phyloP scores from a whole-genome alignment of 2,888 invertebrate species.

The Brachypalpus laphriformis region DNA sequence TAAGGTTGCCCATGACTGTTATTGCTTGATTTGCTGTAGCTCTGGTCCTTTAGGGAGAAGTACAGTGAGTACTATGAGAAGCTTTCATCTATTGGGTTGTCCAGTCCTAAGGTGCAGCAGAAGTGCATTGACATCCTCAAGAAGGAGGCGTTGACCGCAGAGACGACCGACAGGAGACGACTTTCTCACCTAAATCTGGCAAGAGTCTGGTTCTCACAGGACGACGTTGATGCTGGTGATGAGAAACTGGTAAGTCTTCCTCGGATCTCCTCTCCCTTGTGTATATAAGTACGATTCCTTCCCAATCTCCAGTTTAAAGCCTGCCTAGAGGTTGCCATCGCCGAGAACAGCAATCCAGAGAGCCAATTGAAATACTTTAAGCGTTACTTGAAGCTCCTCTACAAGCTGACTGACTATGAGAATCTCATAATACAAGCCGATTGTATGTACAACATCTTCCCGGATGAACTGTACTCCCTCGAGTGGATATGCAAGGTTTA shows the following conservation, averaged over 20 bases:
- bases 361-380: constrained; percentile 77
- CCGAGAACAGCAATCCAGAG: constrained; percentile 53
- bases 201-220: constrained; percentile 77
- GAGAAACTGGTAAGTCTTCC: constrained; percentile 75
- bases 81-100: constrained; percentile 74
- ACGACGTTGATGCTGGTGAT: constrained; percentile 74
- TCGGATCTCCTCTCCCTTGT: background rate
- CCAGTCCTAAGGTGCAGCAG: constrained; percentile 48
- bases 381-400: constrained; percentile 80
- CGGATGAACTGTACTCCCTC: constrained; percentile 83
- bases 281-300: background rate
- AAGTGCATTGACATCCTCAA: constrained; percentile 77
- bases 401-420: constrained; percentile 81
- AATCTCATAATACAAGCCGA: constrained; percentile 83
- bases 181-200: constrained; percentile 78
- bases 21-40: background rate
- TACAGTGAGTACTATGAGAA: constrained; percentile 79
- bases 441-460: constrained; percentile 83
- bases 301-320: constrained; percentile 76
- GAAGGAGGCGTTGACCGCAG: constrained; percentile 53
- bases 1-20: constrained; percentile 82
- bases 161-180: constrained; percentile 62
- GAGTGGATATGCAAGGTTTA: constrained; percentile 87
- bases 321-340: constrained; percentile 77
- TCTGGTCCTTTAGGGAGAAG: constrained; percentile 78